Percentiles rank a stretch among this genome's conserved stretches.
phyloP scores from a whole-genome alignment of 2,797 vertebrate species.

The Bradypus variegatus region DNA sequence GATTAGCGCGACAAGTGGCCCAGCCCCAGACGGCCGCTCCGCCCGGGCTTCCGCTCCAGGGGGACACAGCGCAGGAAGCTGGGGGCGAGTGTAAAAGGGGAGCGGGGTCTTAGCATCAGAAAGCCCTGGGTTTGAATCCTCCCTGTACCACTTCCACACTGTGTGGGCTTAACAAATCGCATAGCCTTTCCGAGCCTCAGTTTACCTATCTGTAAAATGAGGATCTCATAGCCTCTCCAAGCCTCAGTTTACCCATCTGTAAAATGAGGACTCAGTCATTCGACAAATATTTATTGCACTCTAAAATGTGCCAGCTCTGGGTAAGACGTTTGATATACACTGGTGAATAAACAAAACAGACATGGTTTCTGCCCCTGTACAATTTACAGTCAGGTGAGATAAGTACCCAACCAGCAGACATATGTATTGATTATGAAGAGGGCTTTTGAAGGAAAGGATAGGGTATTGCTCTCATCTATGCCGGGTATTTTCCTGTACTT shows the following conservation, averaged over 20 bases:
- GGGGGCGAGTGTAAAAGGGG: background rate
- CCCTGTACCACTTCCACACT: background rate
- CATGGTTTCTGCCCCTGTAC: background rate
- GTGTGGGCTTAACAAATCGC: background rate
- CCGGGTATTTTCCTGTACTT: background rate
- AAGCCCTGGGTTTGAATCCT: background rate
- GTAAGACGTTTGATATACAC: background rate
- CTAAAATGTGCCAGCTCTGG: background rate
- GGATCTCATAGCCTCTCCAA: background rate
- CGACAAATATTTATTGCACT: background rate
- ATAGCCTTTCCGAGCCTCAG: background rate
- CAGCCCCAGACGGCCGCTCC: fast-evolving
- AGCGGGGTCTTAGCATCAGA: background rate
- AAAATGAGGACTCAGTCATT: background rate
- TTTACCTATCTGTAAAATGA: background rate
- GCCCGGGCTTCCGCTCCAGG: fast-evolving
- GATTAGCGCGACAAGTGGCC: background rate
- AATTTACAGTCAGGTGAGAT: background rate
- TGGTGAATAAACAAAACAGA: background rate
- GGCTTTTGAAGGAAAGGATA: background rate
- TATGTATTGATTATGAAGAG: background rate
- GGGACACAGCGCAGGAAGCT: background rate
- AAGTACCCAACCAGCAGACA: background rate
- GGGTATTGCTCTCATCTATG: background rate
- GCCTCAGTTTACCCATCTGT: background rate